phyloP scores from a whole-genome alignment of 2,888 invertebrate species.

The Deilephila porcellus region DNA sequence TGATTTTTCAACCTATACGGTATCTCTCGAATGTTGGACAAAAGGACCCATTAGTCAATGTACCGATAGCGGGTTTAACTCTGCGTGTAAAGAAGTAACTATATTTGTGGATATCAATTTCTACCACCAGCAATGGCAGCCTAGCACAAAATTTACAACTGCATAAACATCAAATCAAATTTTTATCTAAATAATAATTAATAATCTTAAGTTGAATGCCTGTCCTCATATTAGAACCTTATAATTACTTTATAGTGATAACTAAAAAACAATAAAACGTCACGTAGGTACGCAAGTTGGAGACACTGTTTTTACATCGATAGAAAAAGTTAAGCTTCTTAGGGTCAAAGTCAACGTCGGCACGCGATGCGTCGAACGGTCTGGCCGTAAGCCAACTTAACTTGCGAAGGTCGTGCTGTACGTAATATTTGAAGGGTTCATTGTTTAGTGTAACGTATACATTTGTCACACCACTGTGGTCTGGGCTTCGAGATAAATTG shows the following conservation, averaged over 20 bases:
- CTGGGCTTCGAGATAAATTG: background rate
- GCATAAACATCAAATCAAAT: too few relatives aligned
- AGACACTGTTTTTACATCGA: background rate
- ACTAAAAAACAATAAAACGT: background rate
- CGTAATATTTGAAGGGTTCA: background rate
- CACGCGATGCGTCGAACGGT: constrained; percentile 5
- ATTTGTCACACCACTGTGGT: background rate
- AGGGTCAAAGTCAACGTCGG: constrained; percentile 22
- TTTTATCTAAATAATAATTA: too few relatives aligned
- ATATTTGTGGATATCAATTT: too few relatives aligned
- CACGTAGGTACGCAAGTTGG: background rate
- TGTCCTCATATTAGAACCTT: too few relatives aligned
- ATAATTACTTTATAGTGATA: too few relatives aligned
- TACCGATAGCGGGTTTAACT: too few relatives aligned
- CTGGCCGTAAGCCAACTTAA: constrained; percentile 18
- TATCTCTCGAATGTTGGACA: too few relatives aligned
- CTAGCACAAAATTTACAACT: too few relatives aligned
- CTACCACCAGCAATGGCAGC: too few relatives aligned
- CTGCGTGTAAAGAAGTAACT: too few relatives aligned
- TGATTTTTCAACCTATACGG: background rate
- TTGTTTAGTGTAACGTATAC: background rate
- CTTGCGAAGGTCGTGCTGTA: constrained; percentile 5
- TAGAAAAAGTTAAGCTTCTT: background rate
- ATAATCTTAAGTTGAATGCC: too few relatives aligned
- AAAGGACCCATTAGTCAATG: too few relatives aligned